A percentile compares a stretch with the other conserved stretches of the same genome.
Evolutionary conservation across 2,888 invertebrate genomes (phyloP).

Genomic region (Euclidia mi): DNA sequence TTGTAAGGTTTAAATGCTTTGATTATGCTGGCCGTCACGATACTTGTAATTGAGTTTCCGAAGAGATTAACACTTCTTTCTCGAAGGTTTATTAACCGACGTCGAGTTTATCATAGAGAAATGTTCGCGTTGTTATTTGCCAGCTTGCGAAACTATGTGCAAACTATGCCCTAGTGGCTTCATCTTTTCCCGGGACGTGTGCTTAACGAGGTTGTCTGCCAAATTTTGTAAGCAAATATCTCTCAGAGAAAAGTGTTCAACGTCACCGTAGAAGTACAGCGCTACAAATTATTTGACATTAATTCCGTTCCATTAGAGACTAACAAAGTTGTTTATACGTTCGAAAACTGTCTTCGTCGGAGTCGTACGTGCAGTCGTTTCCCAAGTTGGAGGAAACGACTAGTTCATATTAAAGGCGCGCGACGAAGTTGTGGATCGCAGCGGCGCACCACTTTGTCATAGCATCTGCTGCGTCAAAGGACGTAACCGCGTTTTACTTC

Average conservation of each 20-base stretch:
- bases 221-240: conserved; percentile 52
- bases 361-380: conserved; percentile 70
- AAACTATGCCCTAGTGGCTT: conserved; percentile 71
- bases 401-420: conserved; percentile 76
- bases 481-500: conserved; percentile 60
- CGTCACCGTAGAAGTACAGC: conserved; percentile 47
- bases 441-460: conserved; percentile 70
- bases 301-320: conserved; percentile 70
- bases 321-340: conserved; percentile 76
- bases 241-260: conserved; percentile 48
- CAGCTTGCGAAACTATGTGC: conserved; percentile 69
- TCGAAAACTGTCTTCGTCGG: conserved; percentile 67
- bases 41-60: conserved; percentile 63
- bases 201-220: conserved; percentile 41
- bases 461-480: conserved; percentile 72
- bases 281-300: conserved; percentile 67
- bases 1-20: conserved; percentile 66
- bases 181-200: conserved; percentile 55
- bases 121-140: conserved; percentile 66
- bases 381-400: conserved; percentile 71
- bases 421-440: conserved; percentile 70
- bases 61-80: conserved; percentile 51
- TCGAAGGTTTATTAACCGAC: conserved; percentile 51
- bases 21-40: conserved; percentile 64
- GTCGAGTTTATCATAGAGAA: conserved; percentile 53